These are phyloP conservation scores for Pterophyllum scalare DNA, from an alignment of 2,113 vertebrate genomes.

Conservation along the genomic window DNA sequence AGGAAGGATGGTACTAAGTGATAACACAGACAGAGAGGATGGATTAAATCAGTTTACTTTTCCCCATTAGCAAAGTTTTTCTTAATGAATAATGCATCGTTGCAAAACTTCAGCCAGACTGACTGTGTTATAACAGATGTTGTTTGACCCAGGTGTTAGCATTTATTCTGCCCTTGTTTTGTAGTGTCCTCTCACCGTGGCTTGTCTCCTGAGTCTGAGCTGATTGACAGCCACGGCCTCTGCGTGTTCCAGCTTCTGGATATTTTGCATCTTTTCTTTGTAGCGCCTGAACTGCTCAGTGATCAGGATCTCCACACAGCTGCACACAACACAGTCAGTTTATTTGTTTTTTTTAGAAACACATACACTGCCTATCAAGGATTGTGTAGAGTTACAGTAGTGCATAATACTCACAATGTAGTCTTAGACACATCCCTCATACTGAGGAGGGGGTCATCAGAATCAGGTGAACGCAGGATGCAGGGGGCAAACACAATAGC, in stretches of 20 bases:
- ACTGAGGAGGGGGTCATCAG: slow-evolving; percentile 88
- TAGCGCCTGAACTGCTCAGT: slow-evolving; percentile 92
- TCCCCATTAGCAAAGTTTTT: neutral
- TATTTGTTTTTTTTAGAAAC: neutral
- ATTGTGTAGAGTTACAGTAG: neutral
- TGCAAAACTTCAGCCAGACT: neutral
- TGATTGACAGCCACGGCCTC: slow-evolving; percentile 88
- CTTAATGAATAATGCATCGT: neutral
- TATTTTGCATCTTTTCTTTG: slow-evolving; percentile 94
- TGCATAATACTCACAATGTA: slow-evolving; percentile 86
- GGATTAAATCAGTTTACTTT: neutral
- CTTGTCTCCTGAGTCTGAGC: slow-evolving; percentile 88
- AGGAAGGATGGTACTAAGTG: too few relatives aligned
- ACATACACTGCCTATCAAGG: neutral
- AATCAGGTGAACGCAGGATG: slow-evolving; percentile 89
- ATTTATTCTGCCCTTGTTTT: neutral
- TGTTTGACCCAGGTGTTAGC: neutral
- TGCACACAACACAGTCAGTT: slow-evolving; percentile 54
- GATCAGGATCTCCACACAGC: slow-evolving; percentile 95
- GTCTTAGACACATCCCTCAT: slow-evolving; percentile 94
- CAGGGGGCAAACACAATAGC: slow-evolving; percentile 97
- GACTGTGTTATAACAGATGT: neutral
- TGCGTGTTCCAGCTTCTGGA: slow-evolving; percentile 89
- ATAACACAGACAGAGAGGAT: neutral
- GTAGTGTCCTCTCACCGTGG: slow-evolving; percentile 78